Percentiles rank a stretch among this genome's conserved stretches.
phyloP scores from a whole-genome alignment of 2,113 vertebrate species.

The Epinephelus lanceolatus region DNA sequence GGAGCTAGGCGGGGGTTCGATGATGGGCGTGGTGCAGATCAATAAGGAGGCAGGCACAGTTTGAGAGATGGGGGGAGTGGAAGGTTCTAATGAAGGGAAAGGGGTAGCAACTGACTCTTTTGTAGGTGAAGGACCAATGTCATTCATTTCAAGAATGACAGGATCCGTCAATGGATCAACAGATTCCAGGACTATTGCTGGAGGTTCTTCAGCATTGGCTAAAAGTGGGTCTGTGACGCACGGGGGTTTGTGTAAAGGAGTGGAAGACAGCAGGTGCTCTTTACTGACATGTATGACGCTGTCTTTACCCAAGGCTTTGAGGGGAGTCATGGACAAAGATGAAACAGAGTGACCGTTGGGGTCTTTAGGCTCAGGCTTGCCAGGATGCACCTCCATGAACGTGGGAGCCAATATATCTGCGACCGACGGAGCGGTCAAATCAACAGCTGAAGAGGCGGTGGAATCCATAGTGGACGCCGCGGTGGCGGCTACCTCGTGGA shows the following conservation, averaged over 20 bases:
- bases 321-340: constrained; percentile 24
- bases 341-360: constrained; percentile 55
- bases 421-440: constrained; percentile 52
- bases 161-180: constrained; percentile 9
- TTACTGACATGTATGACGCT: constrained; percentile 43
- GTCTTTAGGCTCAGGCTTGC: constrained; percentile 39
- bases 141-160: constrained; percentile 2
- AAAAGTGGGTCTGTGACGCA: constrained; percentile 71
- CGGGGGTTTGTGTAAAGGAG: constrained; percentile 61
- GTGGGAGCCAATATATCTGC: constrained; percentile 10
- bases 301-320: constrained; percentile 36
- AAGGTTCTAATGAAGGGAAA: constrained; percentile 31
- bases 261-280: constrained; percentile 74
- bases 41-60: constrained; percentile 44
- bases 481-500: constrained; percentile 74
- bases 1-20: constrained; percentile 62
- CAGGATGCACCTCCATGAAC: constrained; percentile 43
- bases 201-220: constrained; percentile 45
- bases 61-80: constrained; percentile 26
- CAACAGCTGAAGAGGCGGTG: constrained; percentile 79
- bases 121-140: constrained; percentile 14
- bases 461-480: constrained; percentile 81
- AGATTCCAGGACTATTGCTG: constrained; percentile 29
- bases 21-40: constrained; percentile 68
- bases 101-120: constrained; percentile 6